Evolutionary conservation across 2,888 invertebrate species (phyloP), one percentile per base, ranked within the genome.

Genomic region (Nemoura dubitans): DNA sequence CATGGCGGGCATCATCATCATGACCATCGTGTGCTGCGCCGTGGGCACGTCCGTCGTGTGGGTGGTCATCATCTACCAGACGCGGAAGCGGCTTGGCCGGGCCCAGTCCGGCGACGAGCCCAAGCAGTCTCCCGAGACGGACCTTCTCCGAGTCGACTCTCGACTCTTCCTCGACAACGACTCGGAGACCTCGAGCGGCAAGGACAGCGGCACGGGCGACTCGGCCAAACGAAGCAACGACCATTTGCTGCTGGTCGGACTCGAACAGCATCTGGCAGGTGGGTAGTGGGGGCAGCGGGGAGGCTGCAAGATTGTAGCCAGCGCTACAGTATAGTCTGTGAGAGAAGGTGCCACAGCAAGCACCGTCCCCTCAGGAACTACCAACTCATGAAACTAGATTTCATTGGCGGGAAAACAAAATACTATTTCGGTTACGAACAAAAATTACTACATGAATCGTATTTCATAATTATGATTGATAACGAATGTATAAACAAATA

Each of bases 31-130:
- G 77, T 97, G 97, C 91, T 97, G 98, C 92, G 96, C 98, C 86
- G 96, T 98, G 25, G 95, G 96, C n/a, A 98, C 98, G 7, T 97
- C 97, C 0, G 94, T 97, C 25, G 95, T 97, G 86, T 98, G 98
- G 98, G 97, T 98, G 84, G 95, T 97, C 86, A 97, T 98, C 88
- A 97, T 97, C 89, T 97, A 97, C 91, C 96, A 96, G 90, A 96
- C 97, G 3, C 93, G 97, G 88, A 95, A 95, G 91, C 94, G 94
- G 43, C 92, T 94, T 91, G 93, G 93, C 83, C 3, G 36, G 10
- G 36, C 5, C 92, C 93, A 88, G 91, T 86, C 77, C 5, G 21
- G 21, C 76, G 21, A 25, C 76, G 5, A 2, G n/a, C 76, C 76
- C 76, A 21, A 21, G 26, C 26, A 7, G 16, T n/a, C 36, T 21